These are phyloP conservation scores for Falco rusticolus DNA, from an alignment of 2,797 vertebrate genomes.

Conservation along the genomic window DNA sequence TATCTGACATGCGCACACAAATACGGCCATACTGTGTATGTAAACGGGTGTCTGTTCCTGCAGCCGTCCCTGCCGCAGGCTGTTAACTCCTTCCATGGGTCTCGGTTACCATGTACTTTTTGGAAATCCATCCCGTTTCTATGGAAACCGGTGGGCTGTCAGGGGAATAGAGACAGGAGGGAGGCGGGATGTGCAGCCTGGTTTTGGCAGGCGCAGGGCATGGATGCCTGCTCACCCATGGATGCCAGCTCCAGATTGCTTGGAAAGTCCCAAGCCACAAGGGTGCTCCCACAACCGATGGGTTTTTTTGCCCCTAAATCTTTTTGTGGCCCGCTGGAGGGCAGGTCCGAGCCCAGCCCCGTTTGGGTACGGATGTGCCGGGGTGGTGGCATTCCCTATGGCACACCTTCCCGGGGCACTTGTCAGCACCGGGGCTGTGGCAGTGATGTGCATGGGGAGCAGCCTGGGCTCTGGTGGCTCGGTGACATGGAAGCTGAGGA, in stretches of 20 bases:
- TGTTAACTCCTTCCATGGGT: not conserved
- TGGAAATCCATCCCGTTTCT: slow-evolving; percentile 7
- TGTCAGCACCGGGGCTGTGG: not conserved
- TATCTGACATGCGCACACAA: not conserved
- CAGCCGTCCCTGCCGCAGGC: not conserved
- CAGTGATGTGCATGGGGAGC: not conserved
- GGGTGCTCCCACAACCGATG: not conserved
- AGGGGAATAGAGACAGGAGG: not conserved
- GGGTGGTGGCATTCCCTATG: not conserved
- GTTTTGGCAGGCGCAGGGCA: not conserved
- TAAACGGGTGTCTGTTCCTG: not conserved
- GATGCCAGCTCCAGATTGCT: not conserved
- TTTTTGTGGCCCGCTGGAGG: not conserved
- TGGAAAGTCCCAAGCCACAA: not conserved
- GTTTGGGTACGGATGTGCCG: not conserved
- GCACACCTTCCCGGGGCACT: not conserved
- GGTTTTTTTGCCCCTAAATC: not conserved
- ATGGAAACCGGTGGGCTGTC: slow-evolving; percentile 34
- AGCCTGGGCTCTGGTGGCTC: not conserved
- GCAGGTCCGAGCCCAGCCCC: not conserved
- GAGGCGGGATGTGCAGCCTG: not conserved
- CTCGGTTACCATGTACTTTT: not conserved
- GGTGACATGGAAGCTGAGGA: not conserved
- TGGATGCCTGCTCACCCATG: not conserved
- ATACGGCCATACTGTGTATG: not conserved